phyloP scores from a whole-genome alignment of 2,888 invertebrate species.

The Tenthredo notha region DNA sequence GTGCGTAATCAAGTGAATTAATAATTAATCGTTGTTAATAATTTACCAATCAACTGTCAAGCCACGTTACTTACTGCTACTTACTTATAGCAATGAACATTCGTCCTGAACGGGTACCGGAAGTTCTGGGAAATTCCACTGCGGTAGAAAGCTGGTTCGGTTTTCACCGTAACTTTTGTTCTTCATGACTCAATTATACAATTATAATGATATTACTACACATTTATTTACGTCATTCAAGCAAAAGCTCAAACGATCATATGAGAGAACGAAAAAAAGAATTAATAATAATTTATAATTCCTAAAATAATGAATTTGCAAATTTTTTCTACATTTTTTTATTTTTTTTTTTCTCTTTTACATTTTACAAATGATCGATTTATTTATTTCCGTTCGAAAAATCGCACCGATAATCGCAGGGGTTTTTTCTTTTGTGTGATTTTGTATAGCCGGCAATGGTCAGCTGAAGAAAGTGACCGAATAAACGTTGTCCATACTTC shows the following conservation, averaged over 20 bases:
- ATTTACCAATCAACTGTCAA: not conserved
- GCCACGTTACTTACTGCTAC: not conserved
- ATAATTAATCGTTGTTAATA: not conserved
- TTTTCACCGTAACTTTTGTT: slow-evolving; percentile 40
- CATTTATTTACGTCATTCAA: not conserved
- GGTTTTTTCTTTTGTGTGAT: not conserved
- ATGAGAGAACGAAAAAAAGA: not conserved
- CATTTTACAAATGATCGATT: not conserved
- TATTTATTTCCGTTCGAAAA: not conserved
- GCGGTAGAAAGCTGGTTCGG: slow-evolving; percentile 31
- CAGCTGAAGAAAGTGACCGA: slow-evolving; percentile 68
- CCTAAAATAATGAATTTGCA: not conserved
- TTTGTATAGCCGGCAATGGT: slow-evolving; percentile 70
- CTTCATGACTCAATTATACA: not conserved
- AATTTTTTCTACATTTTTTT: not conserved
- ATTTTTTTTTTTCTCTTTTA: not conserved
- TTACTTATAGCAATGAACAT: slow-evolving; percentile 23
- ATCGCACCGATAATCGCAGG: not conserved
- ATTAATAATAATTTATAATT: not conserved
- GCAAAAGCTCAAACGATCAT: not conserved
- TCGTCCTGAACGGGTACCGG: slow-evolving; percentile 16
- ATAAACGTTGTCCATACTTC: slow-evolving; percentile 58
- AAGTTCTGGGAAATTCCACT: slow-evolving; percentile 27
- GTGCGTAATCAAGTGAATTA: not conserved
- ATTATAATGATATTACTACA: not conserved